Base-by-base conservation (phyloP, 2,797 vertebrate species). In the Harpagifer antarcticus region DNA sequence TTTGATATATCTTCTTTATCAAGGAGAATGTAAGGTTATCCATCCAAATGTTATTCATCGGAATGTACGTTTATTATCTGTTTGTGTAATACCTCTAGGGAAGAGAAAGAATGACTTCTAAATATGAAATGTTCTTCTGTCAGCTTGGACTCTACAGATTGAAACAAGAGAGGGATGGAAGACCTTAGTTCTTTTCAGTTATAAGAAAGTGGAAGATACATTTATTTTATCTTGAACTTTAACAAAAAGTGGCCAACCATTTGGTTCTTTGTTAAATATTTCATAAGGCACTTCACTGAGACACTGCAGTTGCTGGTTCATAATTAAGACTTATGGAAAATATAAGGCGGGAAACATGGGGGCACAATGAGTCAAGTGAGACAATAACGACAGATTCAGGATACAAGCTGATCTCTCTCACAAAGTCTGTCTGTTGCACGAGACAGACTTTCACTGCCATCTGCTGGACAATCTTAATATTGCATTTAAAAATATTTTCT, bases 401-500 rank as follows among this genome's bases (percentile, higher is more conserved):
- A 74, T 60, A 61, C 19, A 42, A 54, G 31, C 59, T 78, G 57
- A 58, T 69, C 11, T 6, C 19, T 11, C 64, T 76, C 17, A 50
- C 2, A 40, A 13, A 49, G 20, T 31, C 31, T 45, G 48, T 69
- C 48, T 33, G 1, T 9, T 53, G 11, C 8, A 57, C 72, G 2
- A 20, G 33, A 37, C 55, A 64, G 61, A 60, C 76, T 31, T 68
- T 85, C 63, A 76, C 82, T 92, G 89, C 91, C 93, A 92, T 74
- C 94, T 92, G 71, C 77, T 92, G 94, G 91, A 75, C 55, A 72
- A 68, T 62, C 43, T 15, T 31, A 7, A 15, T 15, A 78, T 55
- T 81, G 48, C 54, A 72, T 49, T 16, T 64, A 1, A 31, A 49
- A 27, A 3, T 50, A 3, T 64, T 3, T 14, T 12, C n/a, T 56